Conservation (phyloP, 2,113 vertebrate species). For the Tyto alba region DNA sequence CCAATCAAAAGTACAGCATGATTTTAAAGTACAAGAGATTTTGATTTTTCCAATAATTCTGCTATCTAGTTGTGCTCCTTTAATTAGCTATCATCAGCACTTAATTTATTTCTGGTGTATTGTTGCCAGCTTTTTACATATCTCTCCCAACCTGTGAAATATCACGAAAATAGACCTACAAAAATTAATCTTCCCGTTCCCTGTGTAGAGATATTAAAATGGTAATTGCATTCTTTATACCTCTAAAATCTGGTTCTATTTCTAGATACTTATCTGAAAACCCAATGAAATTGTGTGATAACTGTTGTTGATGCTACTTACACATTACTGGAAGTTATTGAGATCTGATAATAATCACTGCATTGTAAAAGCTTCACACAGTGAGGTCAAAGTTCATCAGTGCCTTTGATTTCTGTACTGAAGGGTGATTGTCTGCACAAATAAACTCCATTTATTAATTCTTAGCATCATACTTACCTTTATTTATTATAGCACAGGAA, state of each 20-base stretch:
- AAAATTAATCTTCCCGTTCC: conserved; percentile 46
- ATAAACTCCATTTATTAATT: conserved; percentile 5
- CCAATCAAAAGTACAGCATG: background rate
- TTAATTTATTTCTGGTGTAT: conserved; percentile 11
- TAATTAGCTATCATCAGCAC: conserved; percentile 33
- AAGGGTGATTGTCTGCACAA: background rate
- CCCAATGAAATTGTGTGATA: conserved; percentile 25
- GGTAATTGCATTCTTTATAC: conserved; percentile 41
- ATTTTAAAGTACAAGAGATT: background rate
- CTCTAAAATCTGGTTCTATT: background rate
- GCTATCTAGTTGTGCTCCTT: background rate
- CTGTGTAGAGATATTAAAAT: conserved; percentile 44
- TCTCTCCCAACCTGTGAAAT: conserved; percentile 7
- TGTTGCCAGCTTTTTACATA: background rate
- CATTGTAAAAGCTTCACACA: background rate
- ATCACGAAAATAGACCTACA: conserved; percentile 23
- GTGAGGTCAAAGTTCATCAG: background rate
- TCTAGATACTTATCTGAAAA: conserved; percentile 43
- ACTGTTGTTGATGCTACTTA: conserved; percentile 11
- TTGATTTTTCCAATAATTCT: background rate
- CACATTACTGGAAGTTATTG: background rate
- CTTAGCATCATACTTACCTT: background rate
- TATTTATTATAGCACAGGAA: background rate
- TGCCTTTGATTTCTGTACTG: background rate
- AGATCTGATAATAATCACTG: conserved; percentile 3